Conservation (phyloP, 2,113 vertebrate species). For the Triplophysa tibetana region DNA sequence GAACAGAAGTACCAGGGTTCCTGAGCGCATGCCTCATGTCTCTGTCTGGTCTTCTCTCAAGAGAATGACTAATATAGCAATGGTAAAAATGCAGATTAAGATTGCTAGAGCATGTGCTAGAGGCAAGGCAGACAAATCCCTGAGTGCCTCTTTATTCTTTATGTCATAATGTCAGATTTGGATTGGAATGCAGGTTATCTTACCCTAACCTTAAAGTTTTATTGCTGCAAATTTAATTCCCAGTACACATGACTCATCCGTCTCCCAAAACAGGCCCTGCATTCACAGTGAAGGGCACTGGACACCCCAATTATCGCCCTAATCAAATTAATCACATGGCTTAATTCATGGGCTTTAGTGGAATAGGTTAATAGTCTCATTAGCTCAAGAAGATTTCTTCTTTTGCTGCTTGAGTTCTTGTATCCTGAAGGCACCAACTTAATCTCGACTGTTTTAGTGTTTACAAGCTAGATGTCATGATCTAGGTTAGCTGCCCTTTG, state of each 20-base stretch:
- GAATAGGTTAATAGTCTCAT: slow-evolving; percentile 15
- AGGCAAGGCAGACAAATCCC: not conserved
- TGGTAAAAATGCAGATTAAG: not conserved
- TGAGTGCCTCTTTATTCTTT: not conserved
- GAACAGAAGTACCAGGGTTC: too few species aligned
- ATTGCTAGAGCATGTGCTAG: not conserved
- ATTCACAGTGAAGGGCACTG: not conserved
- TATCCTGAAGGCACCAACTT: not conserved
- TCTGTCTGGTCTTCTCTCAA: not conserved
- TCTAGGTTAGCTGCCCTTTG: not conserved
- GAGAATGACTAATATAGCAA: not conserved
- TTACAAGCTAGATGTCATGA: not conserved
- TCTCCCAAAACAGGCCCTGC: slow-evolving; percentile 19
- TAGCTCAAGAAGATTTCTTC: slow-evolving; percentile 11
- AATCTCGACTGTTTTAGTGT: not conserved
- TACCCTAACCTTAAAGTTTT: not conserved
- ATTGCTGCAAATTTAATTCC: slow-evolving; percentile 30
- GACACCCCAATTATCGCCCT: slow-evolving; percentile 9
- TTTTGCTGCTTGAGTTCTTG: not conserved
- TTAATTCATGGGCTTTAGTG: slow-evolving; percentile 7
- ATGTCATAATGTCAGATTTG: not conserved
- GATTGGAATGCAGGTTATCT: not conserved
- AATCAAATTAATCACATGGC: slow-evolving; percentile 32
- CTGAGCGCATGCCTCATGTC: not conserved
- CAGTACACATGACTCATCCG: slow-evolving; percentile 16